Conservation (phyloP, 2,888 invertebrate genomes). For the Julus scandinavius region DNA sequence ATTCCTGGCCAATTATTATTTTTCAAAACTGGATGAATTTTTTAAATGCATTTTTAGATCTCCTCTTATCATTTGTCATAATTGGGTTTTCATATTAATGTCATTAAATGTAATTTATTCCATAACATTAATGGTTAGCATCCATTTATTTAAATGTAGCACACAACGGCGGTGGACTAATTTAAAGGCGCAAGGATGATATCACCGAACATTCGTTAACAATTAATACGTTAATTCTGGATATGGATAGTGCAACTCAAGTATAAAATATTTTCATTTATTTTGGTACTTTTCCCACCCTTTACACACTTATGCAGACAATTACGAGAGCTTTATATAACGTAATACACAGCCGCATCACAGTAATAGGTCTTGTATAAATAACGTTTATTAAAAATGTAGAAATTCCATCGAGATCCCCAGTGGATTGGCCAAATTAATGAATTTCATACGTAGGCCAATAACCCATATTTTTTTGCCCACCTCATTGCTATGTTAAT, state of each 20-base stretch:
- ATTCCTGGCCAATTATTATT: not conserved
- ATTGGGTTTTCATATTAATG: not conserved
- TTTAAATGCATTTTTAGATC: not conserved
- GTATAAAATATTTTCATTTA: not conserved
- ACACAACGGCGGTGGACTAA: too few relatives aligned
- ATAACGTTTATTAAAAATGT: not conserved
- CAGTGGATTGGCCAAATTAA: not conserved
- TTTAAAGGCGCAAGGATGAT: too few relatives aligned
- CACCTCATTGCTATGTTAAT: not conserved
- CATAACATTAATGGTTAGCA: not conserved
- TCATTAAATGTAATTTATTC: not conserved
- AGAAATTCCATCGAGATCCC: not conserved
- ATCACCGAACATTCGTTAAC: too few relatives aligned
- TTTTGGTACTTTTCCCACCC: not conserved
- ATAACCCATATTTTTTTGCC: not conserved
- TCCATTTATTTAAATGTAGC: too few relatives aligned
- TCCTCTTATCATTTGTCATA: not conserved
- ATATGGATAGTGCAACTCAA: too few relatives aligned
- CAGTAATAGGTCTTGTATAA: not conserved
- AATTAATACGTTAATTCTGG: too few relatives aligned
- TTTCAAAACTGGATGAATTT: not conserved
- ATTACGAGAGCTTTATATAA: not conserved
- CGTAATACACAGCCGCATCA: not conserved
- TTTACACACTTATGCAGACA: not conserved
- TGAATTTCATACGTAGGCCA: not conserved